Conservation (phyloP, 2,888 invertebrate species). For the Theretra japonica region DNA sequence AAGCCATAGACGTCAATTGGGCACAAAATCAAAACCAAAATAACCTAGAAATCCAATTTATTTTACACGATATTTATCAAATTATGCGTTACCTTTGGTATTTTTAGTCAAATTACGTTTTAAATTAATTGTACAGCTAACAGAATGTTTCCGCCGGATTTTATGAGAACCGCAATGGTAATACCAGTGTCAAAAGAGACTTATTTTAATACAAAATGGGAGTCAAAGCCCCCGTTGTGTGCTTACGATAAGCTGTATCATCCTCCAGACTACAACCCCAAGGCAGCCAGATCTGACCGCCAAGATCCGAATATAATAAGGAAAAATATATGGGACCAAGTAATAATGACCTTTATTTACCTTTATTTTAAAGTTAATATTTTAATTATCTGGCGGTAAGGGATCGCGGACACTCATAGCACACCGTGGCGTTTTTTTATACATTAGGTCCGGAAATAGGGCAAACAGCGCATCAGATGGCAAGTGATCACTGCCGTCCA, state of each 20-base stretch:
- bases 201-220: constrained; percentile 73
- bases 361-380: neutral
- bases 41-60: no score
- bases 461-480: no score
- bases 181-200: constrained; percentile 70
- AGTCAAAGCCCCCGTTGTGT: constrained; percentile 57
- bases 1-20: no score
- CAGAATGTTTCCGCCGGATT: constrained; percentile 48
- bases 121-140: neutral
- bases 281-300: constrained; percentile 72
- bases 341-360: constrained; percentile 37
- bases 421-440: no score
- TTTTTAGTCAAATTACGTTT: neutral
- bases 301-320: constrained; percentile 73
- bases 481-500: no score
- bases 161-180: constrained; percentile 64
- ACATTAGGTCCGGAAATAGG: no score
- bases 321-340: constrained; percentile 76
- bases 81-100: neutral
- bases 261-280: constrained; percentile 77
- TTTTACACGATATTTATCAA: no score
- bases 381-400: no score
- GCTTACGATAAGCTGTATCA: constrained; percentile 79
- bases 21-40: no score
- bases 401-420: no score